Base-by-base conservation (phyloP, 2,113 vertebrate species). In the Cheilinus undulatus region DNA sequence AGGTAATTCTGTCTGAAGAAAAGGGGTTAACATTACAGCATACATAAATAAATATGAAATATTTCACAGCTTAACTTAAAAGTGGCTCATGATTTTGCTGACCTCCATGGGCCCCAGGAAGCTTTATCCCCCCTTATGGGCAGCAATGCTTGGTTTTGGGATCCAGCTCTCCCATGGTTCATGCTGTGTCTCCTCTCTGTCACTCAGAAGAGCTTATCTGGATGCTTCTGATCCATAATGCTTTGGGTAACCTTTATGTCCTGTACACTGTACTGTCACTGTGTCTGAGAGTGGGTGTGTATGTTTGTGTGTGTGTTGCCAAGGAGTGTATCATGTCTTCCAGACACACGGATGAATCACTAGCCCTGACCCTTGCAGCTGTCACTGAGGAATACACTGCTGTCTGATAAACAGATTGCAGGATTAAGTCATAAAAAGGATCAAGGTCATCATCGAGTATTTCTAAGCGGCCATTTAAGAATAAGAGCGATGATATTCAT, bases 161-260 rank as follows among this genome's bases (percentile, higher is more conserved):
- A 90, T 88, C 85, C 85, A 66, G 23, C 60, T 69, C 43, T 54
- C n/a, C n/a, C n/a, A n/a, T n/a, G 63, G 82, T 43, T 88, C 77
- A 74, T 42, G 51, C 62, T 72, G 68, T 80, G 6, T 67, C 60
- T 42, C 4, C 70, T 32, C 11, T 46, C 48, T 20, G 74, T 48
- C 67, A 45, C 13, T 43, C 34, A 51, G 79, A 82, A 69, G 56
- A 65, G 79, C 74, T 88, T 84, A 87, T 76, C 71, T 65, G 73
- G 84, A 85, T 74, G 78, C 22, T 24, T 38, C 52, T 19, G 52
- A 27, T 20, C 42, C 23, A 52, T 78, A 68, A 81, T 70, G 49
- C 69, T n/a, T 11, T 36, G 36, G 70, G 80, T 88, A 75, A 85
- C 73, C 66, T 85, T 14, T 71, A 53, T 20, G 38, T 28, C 3